phyloP scores from a whole-genome alignment of 92 coral and sea anemone species.

The Isaurus tuberculatus region DNA sequence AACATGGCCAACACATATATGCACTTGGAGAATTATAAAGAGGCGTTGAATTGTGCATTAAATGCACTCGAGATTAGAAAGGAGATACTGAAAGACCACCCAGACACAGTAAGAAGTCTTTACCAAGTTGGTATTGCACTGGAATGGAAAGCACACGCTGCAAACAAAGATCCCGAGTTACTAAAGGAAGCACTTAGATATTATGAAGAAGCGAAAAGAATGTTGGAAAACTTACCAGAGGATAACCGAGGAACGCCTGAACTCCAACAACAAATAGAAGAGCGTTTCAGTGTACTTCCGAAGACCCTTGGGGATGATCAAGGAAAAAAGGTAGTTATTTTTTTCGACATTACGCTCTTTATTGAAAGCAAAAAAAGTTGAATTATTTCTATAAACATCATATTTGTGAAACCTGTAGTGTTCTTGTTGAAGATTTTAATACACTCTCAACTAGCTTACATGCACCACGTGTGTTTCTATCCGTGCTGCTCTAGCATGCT shows the following conservation, averaged over 20 bases:
- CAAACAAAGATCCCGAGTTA: not conserved
- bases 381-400: too few species aligned
- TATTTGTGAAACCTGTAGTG: too few species aligned
- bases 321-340: not conserved
- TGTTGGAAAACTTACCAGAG: conserved; percentile 15
- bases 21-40: conserved; percentile 1
- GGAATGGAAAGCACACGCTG: conserved; percentile 16
- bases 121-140: conserved; percentile 38
- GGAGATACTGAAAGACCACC: not conserved
- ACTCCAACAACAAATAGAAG: not conserved
- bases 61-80: conserved; percentile 32
- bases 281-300: not conserved
- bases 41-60: conserved; percentile 9
- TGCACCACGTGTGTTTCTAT: too few species aligned
- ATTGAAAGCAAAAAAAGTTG: too few species aligned
- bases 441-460: too few species aligned
- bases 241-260: conserved; percentile 3
- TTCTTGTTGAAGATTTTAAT: too few species aligned
- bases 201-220: conserved; percentile 16
- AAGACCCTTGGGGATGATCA: not conserved
- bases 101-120: conserved; percentile 21
- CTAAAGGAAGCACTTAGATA: not conserved
- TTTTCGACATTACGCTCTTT: not conserved
- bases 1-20: conserved; percentile 39
- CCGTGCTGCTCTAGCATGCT: too few species aligned